These are phyloP conservation scores for Pseudomyrmex concolor DNA, from an alignment of 1,140 invertebrate genomes.

Conservation along the genomic window DNA sequence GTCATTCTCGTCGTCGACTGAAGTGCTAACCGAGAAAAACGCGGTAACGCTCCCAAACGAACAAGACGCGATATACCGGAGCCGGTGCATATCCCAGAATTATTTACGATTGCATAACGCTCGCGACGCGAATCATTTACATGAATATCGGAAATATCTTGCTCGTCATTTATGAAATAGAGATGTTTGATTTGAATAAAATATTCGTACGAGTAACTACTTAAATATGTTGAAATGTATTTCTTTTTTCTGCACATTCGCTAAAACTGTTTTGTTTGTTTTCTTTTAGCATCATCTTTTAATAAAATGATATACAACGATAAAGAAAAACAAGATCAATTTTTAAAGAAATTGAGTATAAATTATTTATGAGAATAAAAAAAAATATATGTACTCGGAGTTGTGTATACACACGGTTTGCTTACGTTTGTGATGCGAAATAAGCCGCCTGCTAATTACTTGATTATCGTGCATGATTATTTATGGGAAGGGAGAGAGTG, in stretches of 20 bases:
- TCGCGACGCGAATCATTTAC: not conserved
- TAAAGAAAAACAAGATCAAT: too few relatives aligned
- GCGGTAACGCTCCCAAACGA: slow-evolving; percentile 40
- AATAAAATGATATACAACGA: too few relatives aligned
- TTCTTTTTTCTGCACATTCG: too few relatives aligned
- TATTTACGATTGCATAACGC: not conserved
- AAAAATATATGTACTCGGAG: not conserved
- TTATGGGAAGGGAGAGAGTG: not conserved
- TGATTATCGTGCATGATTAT: slow-evolving; percentile 24
- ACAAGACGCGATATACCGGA: not conserved
- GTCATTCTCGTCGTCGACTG: slow-evolving; percentile 59
- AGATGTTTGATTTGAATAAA: slow-evolving; percentile 13
- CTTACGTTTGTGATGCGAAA: not conserved
- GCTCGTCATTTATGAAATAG: not conserved
- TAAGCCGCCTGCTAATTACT: slow-evolving; percentile 34
- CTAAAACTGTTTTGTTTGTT: too few relatives aligned
- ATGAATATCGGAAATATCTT: not conserved
- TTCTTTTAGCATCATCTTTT: too few relatives aligned
- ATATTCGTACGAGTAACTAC: not conserved
- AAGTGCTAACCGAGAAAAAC: slow-evolving; percentile 52
- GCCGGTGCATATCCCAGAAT: slow-evolving; percentile 17
- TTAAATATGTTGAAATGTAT: too few relatives aligned
- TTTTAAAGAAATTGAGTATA: not conserved
- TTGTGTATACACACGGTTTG: not conserved
- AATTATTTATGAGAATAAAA: slow-evolving; percentile 17